Conservation (phyloP, 2,113 vertebrate genomes). For the Calypte anna region DNA sequence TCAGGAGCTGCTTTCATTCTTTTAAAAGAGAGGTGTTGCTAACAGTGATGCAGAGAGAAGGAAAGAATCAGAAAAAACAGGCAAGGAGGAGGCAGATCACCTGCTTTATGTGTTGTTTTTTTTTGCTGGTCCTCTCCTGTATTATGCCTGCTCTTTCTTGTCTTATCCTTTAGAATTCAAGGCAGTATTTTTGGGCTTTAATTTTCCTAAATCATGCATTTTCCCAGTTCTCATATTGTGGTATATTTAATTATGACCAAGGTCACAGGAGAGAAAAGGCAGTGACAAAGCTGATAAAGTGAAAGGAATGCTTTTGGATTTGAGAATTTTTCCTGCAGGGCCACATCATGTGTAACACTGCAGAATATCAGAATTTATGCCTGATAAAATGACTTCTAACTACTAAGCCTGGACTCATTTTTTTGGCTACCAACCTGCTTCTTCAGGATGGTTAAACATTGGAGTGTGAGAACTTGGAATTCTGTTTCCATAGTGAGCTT, state of each 20-base stretch:
- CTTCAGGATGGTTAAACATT: neutral
- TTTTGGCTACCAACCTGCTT: neutral
- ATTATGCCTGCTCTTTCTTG: neutral
- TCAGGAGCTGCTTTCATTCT: neutral
- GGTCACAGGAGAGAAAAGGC: neutral
- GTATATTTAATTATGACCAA: neutral
- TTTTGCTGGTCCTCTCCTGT: neutral
- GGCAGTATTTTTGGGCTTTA: neutral
- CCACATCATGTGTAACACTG: neutral
- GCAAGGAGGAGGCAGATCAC: neutral
- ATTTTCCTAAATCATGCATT: neutral
- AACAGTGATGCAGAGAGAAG: slow-evolving; percentile 4
- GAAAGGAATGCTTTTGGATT: neutral
- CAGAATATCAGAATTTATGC: neutral
- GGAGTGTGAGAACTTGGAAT: neutral
- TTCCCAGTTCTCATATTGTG: neutral
- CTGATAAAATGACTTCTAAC: neutral
- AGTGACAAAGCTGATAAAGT: neutral
- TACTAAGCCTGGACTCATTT: neutral
- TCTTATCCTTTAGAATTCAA: neutral
- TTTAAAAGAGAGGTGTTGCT: neutral
- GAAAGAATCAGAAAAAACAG: neutral
- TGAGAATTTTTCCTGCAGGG: neutral
- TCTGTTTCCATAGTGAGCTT: slow-evolving; percentile 35
- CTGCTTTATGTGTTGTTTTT: neutral